These are phyloP conservation scores for Neodontobutis hainanensis DNA, from an alignment of 2,113 vertebrate species.

Conservation along the genomic window DNA sequence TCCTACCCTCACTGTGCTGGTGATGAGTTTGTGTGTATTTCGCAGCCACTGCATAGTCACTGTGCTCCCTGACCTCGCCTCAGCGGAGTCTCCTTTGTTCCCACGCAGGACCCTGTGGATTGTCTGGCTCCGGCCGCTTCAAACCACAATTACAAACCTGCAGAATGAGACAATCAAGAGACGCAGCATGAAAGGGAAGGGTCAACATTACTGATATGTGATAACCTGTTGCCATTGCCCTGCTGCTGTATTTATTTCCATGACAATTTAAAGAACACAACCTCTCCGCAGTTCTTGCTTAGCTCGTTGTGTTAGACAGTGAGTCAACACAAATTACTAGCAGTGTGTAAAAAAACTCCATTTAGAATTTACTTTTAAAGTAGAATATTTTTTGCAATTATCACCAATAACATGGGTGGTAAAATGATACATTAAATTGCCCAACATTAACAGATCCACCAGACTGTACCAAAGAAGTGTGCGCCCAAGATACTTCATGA, in stretches of 20 bases:
- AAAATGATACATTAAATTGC: too few relatives aligned
- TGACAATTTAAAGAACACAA: not conserved
- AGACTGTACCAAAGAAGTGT: too few relatives aligned
- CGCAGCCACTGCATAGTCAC: slow-evolving; percentile 15
- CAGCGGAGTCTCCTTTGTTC: slow-evolving; percentile 62
- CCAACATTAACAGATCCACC: too few relatives aligned
- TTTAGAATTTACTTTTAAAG: too few relatives aligned
- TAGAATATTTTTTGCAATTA: too few relatives aligned
- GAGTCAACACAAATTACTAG: not conserved
- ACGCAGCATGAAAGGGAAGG: slow-evolving; percentile 40
- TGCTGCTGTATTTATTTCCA: slow-evolving; percentile 13
- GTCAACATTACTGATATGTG: slow-evolving; percentile 27
- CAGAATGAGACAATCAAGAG: slow-evolving; percentile 66
- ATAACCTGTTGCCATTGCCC: slow-evolving; percentile 21
- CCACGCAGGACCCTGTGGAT: slow-evolving; percentile 65
- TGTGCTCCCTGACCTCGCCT: slow-evolving; percentile 51
- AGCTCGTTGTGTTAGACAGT: not conserved
- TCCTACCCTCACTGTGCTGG: not conserved
- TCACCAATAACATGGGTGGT: too few relatives aligned
- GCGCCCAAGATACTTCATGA: too few relatives aligned
- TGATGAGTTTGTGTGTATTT: slow-evolving; percentile 27
- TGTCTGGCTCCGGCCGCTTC: slow-evolving; percentile 73
- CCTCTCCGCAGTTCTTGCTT: not conserved
- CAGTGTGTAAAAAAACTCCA: too few relatives aligned
- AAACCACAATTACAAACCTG: slow-evolving; percentile 77